These are phyloP conservation scores for Mylabris sibirica DNA, from an alignment of 2,888 invertebrate species.

Conservation along the genomic window DNA sequence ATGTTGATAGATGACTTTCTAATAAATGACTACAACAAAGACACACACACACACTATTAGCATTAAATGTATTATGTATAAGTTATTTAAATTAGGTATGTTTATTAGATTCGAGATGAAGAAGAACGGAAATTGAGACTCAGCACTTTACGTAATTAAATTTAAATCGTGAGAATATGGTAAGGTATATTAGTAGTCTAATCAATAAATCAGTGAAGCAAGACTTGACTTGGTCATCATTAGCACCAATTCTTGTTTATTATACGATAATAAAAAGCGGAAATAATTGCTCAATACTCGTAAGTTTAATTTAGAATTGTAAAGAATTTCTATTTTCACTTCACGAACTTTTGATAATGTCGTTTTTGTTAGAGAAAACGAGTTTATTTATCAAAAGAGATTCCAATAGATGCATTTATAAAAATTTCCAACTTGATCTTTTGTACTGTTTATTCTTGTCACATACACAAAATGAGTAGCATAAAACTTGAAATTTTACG, in stretches of 20 bases:
- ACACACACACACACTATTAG: not conserved
- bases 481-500: not conserved
- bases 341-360: not conserved
- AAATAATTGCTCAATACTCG: not conserved
- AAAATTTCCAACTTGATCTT: not conserved
- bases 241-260: conserved; percentile 3
- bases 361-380: not conserved
- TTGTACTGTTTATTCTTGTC: not conserved
- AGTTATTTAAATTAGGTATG: not conserved
- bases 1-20: not conserved
- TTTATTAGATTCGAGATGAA: conserved; percentile 12
- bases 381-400: not conserved
- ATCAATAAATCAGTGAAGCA: conserved; percentile 25
- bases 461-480: not conserved
- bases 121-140: conserved; percentile 24
- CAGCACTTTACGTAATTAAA: conserved; percentile 30
- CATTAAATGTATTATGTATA: no score
- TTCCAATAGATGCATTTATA: not conserved
- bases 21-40: not conserved
- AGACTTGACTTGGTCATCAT: conserved; percentile 17
- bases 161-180: conserved; percentile 30
- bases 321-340: not conserved
- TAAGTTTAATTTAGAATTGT: not conserved
- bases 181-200: conserved; percentile 4
- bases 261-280: not conserved